A percentile compares a stretch with the other conserved stretches of the same genome.
Conservation (phyloP, 2,797 vertebrate genomes). For the Nannoperca obscura region DNA sequence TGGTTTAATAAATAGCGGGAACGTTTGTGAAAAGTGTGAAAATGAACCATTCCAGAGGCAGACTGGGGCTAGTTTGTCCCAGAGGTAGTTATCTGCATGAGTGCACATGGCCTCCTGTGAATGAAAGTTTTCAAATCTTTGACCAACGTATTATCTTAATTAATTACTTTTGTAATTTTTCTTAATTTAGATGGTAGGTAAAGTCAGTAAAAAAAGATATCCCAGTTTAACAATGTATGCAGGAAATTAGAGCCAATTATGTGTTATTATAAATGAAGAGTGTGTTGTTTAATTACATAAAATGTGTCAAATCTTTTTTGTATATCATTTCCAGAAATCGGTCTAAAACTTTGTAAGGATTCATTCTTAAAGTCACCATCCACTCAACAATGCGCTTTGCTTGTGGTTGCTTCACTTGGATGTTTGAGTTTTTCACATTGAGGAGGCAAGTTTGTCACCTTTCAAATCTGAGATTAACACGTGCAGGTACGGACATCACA, state of each 20-base stretch:
- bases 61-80: neutral
- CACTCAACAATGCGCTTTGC: neutral
- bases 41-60: neutral
- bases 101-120: slow-evolving; percentile 13
- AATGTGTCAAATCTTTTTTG: neutral
- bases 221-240: neutral
- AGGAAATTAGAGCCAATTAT: neutral
- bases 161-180: neutral
- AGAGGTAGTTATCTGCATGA: slow-evolving; percentile 9
- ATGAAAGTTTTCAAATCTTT: slow-evolving; percentile 1
- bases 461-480: neutral
- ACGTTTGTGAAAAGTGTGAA: slow-evolving; percentile 1
- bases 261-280: neutral
- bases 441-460: neutral
- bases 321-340: neutral
- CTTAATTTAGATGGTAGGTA: neutral
- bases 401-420: neutral
- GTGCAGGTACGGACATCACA: neutral
- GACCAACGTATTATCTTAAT: neutral
- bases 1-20: neutral
- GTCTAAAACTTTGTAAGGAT: neutral
- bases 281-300: neutral
- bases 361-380: neutral
- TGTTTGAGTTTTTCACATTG: slow-evolving; percentile 1
- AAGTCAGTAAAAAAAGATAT: neutral